Conservation (phyloP, 2,888 invertebrate species). For the Andrena dorsata region DNA sequence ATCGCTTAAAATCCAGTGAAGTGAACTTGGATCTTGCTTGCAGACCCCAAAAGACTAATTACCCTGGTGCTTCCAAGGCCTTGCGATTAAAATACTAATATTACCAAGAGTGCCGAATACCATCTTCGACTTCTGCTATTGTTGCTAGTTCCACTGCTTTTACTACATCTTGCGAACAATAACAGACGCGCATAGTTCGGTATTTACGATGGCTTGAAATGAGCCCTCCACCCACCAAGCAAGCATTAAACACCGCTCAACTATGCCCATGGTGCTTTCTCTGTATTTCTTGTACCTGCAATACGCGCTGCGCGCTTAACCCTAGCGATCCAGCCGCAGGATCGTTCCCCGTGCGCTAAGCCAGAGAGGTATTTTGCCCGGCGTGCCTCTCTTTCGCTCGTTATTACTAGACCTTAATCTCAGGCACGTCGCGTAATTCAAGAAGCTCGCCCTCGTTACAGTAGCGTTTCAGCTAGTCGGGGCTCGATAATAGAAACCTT, state of each 20-base stretch:
- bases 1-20: too few species aligned
- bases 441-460: constrained; percentile 70
- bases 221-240: too few species aligned
- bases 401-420: constrained; percentile 73
- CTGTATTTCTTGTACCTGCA: neutral
- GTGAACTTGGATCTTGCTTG: too few species aligned
- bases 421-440: constrained; percentile 66
- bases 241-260: neutral
- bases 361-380: constrained; percentile 4
- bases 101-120: too few species aligned
- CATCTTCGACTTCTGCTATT: too few species aligned
- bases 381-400: constrained; percentile 51
- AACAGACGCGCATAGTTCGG: too few species aligned
- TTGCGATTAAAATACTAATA: too few species aligned
- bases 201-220: too few species aligned
- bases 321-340: constrained; percentile 21
- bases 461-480: constrained; percentile 41
- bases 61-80: too few species aligned
- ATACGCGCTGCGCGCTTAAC: constrained; percentile 18
- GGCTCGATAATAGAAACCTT: constrained; percentile 51
- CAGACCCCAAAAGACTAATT: too few species aligned
- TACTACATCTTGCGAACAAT: too few species aligned
- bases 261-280: neutral
- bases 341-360: constrained; percentile 34
- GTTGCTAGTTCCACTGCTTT: too few species aligned